A percentile compares a stretch with the other conserved stretches of the same genome.
These are phyloP conservation scores for Vanessa cardui DNA, from an alignment of 2,888 invertebrate genomes.

Conservation along the genomic window DNA sequence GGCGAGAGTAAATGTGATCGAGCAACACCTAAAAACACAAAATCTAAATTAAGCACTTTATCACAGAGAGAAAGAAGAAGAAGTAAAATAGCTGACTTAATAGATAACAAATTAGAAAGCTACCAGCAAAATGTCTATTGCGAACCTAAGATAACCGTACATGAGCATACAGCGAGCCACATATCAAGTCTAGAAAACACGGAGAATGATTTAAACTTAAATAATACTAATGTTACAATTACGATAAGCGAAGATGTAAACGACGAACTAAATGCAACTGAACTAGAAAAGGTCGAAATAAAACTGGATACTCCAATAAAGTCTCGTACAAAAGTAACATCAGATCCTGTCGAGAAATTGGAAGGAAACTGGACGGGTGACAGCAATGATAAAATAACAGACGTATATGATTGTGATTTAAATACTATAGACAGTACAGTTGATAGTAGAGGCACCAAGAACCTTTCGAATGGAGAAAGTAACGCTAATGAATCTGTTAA, in stretches of 20 bases:
- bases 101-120: neutral
- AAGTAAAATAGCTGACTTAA: constrained; percentile 21
- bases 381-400: constrained; percentile 34
- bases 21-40: constrained; percentile 51
- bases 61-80: constrained; percentile 61
- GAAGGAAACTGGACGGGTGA: constrained; percentile 54
- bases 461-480: neutral
- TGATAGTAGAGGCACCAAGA: constrained; percentile 38
- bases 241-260: neutral
- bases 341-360: constrained; percentile 50
- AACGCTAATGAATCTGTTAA: neutral
- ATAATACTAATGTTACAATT: neutral
- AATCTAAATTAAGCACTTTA: constrained; percentile 50
- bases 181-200: neutral
- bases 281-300: constrained; percentile 43
- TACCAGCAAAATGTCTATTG: neutral
- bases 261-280: neutral
- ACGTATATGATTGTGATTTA: constrained; percentile 30
- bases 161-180: too few species aligned
- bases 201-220: neutral
- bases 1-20: constrained; percentile 18
- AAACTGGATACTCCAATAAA: constrained; percentile 30
- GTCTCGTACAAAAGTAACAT: constrained; percentile 41
- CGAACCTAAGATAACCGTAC: neutral
- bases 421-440: constrained; percentile 27